Evolutionary conservation across 1,140 invertebrate species (phyloP).

Genomic region (Babylonia areolata): DNA sequence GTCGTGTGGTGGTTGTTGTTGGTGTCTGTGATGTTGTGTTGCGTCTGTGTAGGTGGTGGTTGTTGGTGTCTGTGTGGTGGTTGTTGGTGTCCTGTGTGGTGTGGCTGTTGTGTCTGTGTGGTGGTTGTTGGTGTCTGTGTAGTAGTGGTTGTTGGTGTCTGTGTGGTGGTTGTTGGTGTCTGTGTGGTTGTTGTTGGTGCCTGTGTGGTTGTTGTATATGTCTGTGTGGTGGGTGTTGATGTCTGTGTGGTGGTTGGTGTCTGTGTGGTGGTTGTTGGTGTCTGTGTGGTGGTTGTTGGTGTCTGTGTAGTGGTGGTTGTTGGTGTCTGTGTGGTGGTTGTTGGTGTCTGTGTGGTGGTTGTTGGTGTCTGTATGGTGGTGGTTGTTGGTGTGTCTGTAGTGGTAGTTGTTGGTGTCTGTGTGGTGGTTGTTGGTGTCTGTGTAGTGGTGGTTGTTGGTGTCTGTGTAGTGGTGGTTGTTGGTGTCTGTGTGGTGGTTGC

Average conservation of each 20-base stretch:
- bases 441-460: too few relatives aligned
- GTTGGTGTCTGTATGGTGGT: background rate
- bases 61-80: conserved; percentile 11
- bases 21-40: background rate
- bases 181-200: conserved; percentile 9
- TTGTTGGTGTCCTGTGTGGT: conserved; percentile 13
- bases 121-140: background rate
- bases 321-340: background rate
- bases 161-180: background rate
- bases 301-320: background rate
- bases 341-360: background rate
- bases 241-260: background rate
- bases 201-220: background rate
- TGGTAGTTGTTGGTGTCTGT: conserved; percentile 7
- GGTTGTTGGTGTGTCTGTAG: conserved; percentile 1
- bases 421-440: background rate
- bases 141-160: conserved; percentile 16
- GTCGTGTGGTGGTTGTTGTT: background rate
- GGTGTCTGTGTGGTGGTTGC: conserved; percentile 18
- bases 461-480: background rate
- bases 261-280: background rate
- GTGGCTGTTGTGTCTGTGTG: background rate
- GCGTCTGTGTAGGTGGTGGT: background rate
- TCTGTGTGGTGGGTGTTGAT: background rate
- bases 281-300: background rate